Evolutionary conservation across 2,797 vertebrate genomes (phyloP), one percentile per base, ranked within the genome.

Genomic region (Falco concolor): DNA sequence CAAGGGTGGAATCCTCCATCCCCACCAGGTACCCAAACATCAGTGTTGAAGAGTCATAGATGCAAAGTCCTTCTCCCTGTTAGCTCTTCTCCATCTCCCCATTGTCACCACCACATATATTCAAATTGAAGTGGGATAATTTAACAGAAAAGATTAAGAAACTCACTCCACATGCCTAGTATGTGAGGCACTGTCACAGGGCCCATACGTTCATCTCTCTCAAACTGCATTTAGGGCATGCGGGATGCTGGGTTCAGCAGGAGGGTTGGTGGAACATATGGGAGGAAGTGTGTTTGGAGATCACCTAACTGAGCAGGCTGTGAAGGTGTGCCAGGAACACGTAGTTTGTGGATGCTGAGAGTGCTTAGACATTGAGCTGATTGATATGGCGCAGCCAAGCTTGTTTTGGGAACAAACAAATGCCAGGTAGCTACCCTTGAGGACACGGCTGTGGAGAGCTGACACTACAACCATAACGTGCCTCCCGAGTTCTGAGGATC

Each of bases 381-480:
- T 47, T 30, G n/a, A 10, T 77, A 30, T 1, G 10, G 16, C 54
- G 20, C 56, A 56, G 47, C 54, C 5, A n/a, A 40, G 13, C 27
- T 63, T 8, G 34, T 72, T 78, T 50, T 14, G 73, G 36, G 61
- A 82, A 54, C 45, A 61, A 82, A 44, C 12, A 84, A 57, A 42
- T 69, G 21, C n/a, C 45, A 56, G 30, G 13, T 32, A 28, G 16
- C 59, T 84, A 20, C 32, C 32, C 10, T 64, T 61, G 27, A 89
- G 32, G 72, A 54, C 5, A 10, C 3, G 27, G 14, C 32, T 44
- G 9, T 59, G 36, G 56, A 53, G 73, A 47, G 42, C 15, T 84
- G 53, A 38, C 1, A 3, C 6, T 34, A 27, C 0, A 12, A 74
- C 74, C 40, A 34, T 12, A 45, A 42, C 0, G 0, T 44, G 14